Evolutionary conservation across 1,140 invertebrate genomes (phyloP), one percentile per base, ranked within the genome.

Genomic region (Eriocheir sinensis): DNA sequence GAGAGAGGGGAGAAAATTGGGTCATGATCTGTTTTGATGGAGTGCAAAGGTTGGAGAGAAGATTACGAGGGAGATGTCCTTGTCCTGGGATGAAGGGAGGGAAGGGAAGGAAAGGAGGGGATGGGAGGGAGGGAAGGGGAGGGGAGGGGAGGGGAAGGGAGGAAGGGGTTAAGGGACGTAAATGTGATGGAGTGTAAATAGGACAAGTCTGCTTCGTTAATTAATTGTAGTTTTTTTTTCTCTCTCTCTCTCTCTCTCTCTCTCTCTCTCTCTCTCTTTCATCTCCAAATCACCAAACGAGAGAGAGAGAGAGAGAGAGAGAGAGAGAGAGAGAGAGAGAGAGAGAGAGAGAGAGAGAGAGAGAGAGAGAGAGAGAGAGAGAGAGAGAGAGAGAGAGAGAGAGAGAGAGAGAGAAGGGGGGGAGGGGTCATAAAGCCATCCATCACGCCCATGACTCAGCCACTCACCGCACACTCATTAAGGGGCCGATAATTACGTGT

Each of bases 71-170:
- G 30, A 89, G 83, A 12, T 17, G n/a, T n/a, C n/a, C n/a, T n/a
- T n/a, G n/a, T n/a, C n/a, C n/a, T n/a, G 38, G 32, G 89, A 32
- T 1, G n/a, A 27, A 34, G 2, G 36, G 40, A 72, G 89, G 36
- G 89, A 34, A 32, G 36, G 48, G n/a, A 32, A 34, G 48, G 72
- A 53, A 34, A 4, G 44, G 36, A 38, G 72, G 41, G 2, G 41
- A 0, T 40, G 32, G 81, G 60, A 12, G 60, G 38, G 91, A 92
- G 60, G 30, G 90, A 80, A 79, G 81, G 90, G 40, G 90, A 92
- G 90, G 27, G 60, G 8, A 17, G 32, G 41, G 6, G 40, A n/a
- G n/a, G 8, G 89, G 34, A 32, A 60, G 89, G 38, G 48, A 72
- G 89, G 27, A 53, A 32, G 0, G 12, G 0, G 32, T 2, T 3